Base-by-base conservation (phyloP, 2,888 invertebrate species). In the Cylindroiulus punctatus region DNA sequence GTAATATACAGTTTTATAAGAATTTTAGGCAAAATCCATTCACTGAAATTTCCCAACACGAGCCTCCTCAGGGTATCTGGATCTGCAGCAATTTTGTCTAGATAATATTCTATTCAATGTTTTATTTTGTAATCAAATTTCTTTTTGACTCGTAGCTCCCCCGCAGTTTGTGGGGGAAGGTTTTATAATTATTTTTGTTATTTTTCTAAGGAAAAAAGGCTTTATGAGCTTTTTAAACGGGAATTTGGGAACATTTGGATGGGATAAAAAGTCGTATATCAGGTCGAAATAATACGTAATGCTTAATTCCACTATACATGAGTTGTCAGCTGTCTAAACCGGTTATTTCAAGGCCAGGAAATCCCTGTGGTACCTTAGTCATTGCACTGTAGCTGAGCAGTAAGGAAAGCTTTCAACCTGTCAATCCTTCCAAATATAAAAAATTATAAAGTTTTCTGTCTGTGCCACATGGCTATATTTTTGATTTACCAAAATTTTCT, bases 51-150 rank as follows among this genome's bases (percentile, higher is more conserved):
- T 30, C 76, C 76, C 76, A 76, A 76, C 30, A 76, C 30, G 17
- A 76, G 30, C 76, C 76, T 76, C 76, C 76, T 76, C 76, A 76
- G 76, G 76, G 76, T 76, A 76, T 76, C 76, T 76, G 76, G 76
- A 76, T 76, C 76, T 76, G 76, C 76, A 76, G 76, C 76, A 76
- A 76, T 30, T 76, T 30, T 76, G 76, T 76, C 76, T 76, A 76
- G 30, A 76, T 76, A 30, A 30, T 30, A 30, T 30, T 76, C 30
- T 17, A 76, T 76, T 76, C 30, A 30, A 76, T 76, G 26, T 76
- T 76, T 76, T 76, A 76, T 30, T 76, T 76, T 30, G 14, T 30
- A 30, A 30, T 76, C 30, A 30, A 76, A 76, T 76, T 30, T 14
- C 30, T 57, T 2, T 76, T 76, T 65, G 65, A 65, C 26, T 76